These are phyloP conservation scores for Dione vanillae DNA, from an alignment of 2,888 invertebrate species.

Conservation along the genomic window DNA sequence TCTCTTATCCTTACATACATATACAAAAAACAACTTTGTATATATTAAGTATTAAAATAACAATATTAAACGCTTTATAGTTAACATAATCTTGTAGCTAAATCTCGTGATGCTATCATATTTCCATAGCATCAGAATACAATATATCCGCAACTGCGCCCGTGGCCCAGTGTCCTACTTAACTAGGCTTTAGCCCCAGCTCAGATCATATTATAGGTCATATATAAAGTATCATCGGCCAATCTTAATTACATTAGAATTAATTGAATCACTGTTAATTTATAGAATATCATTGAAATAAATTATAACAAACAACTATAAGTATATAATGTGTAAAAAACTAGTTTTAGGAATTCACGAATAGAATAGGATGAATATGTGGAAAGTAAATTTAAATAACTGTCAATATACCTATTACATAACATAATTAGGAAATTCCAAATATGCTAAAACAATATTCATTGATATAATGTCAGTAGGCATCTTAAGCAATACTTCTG, in stretches of 20 bases:
- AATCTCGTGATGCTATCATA: conserved; percentile 17
- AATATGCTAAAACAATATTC: conserved; percentile 30
- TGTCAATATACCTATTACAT: not conserved
- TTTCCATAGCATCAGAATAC: conserved; percentile 37
- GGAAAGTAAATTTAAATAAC: conserved; percentile 13
- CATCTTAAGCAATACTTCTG: conserved; percentile 27
- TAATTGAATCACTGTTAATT: not conserved
- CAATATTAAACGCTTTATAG: not conserved
- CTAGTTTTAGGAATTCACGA: not conserved
- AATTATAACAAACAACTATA: no score
- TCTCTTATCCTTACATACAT: not conserved
- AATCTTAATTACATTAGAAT: conserved; percentile 1
- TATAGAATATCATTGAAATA: not conserved
- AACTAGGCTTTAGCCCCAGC: conserved; percentile 41
- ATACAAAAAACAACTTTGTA: conserved; percentile 5
- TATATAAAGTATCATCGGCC: conserved; percentile 27
- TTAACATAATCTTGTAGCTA: not conserved
- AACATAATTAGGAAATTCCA: conserved; percentile 22
- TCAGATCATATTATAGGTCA: conserved; percentile 46
- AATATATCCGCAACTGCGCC: conserved; percentile 42
- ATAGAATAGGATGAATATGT: not conserved
- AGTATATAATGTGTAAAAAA: not conserved
- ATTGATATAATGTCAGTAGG: conserved; percentile 27
- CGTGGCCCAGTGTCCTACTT: conserved; percentile 47
- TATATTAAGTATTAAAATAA: not conserved